Conservation (phyloP, 2,113 vertebrate genomes). For the Anser cygnoides region DNA sequence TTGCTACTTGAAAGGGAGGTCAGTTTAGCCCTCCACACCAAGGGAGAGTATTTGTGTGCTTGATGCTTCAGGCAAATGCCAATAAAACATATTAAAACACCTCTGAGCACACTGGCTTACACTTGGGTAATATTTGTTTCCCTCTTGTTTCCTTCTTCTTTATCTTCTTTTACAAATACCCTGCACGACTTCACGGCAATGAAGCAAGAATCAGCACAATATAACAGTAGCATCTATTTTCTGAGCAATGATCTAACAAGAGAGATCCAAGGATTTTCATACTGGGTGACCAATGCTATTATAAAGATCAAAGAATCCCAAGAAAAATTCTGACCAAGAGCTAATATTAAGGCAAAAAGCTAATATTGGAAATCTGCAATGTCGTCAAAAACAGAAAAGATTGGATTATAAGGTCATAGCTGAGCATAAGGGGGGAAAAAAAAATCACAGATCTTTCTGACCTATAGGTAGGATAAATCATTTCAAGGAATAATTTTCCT, state of each 20-base stretch:
- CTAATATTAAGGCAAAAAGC: constrained; percentile 8
- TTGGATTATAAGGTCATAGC: not conserved
- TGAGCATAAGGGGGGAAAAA: constrained; percentile 24
- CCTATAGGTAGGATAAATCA: not conserved
- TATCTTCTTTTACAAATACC: constrained; percentile 10
- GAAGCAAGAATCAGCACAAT: constrained; percentile 5
- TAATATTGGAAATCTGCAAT: constrained; percentile 13
- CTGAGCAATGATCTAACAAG: constrained; percentile 38
- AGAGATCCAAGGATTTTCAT: constrained; percentile 28
- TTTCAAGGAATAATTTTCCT: constrained; percentile 57
- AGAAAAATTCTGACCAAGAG: constrained; percentile 45
- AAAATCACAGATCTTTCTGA: constrained; percentile 52
- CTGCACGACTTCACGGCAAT: not conserved
- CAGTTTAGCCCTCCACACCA: constrained; percentile 8
- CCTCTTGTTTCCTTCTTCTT: not conserved
- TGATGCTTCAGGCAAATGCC: constrained; percentile 2
- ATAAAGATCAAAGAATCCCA: constrained; percentile 48
- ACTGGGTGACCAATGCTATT: constrained; percentile 13
- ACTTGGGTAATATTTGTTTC: not conserved
- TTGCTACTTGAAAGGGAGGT: constrained; percentile 32
- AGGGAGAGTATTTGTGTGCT: not conserved
- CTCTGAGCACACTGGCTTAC: not conserved
- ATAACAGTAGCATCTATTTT: constrained; percentile 3
- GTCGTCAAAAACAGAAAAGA: constrained; percentile 21
- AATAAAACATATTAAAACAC: not conserved